These are phyloP conservation scores for Drosophila dives DNA, from an alignment of 2,888 invertebrate genomes.

Conservation along the genomic window DNA sequence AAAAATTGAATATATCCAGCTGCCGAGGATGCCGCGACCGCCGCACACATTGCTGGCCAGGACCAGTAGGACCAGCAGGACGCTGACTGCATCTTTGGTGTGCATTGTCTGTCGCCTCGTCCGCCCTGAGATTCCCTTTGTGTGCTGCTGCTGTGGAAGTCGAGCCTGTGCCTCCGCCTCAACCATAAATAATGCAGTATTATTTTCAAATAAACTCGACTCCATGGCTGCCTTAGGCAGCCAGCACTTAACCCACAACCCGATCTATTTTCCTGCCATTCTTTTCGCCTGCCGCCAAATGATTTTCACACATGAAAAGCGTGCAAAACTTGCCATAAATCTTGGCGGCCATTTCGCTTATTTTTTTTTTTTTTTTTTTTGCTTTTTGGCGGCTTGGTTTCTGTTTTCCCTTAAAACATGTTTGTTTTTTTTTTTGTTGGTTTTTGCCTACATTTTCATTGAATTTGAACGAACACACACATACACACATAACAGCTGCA, in stretches of 20 bases:
- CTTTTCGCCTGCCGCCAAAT: conserved; percentile 58
- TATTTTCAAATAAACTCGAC: conserved; percentile 80
- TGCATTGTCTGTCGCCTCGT: conserved; percentile 2
- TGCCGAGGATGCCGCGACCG: conserved; percentile 10
- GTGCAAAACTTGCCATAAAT: conserved; percentile 77
- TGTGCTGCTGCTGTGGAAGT: conserved; percentile 25
- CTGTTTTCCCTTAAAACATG: conserved; percentile 10
- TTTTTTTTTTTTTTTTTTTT: conserved; percentile 21
- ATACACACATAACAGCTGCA: conserved; percentile 46
- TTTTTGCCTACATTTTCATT: conserved; percentile 56
- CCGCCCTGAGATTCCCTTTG: conserved; percentile 45
- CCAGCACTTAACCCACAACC: conserved; percentile 13
- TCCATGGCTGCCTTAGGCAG: conserved; percentile 61
- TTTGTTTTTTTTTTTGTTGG: not conserved
- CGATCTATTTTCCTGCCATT: conserved; percentile 2
- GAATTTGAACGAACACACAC: conserved; percentile 58
- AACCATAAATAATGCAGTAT: conserved; percentile 78
- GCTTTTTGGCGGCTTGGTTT: conserved; percentile 14
- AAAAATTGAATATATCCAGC: conserved; percentile 62
- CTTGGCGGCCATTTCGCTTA: conserved; percentile 48
- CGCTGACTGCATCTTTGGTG: conserved; percentile 38
- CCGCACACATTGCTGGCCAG: conserved; percentile 24
- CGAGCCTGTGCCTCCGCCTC: conserved; percentile 55
- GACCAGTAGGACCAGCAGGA: conserved; percentile 11
- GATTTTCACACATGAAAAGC: conserved; percentile 80